Evolutionary conservation across 2,888 invertebrate species (phyloP).

Genomic region (Cephonodes hylas): DNA sequence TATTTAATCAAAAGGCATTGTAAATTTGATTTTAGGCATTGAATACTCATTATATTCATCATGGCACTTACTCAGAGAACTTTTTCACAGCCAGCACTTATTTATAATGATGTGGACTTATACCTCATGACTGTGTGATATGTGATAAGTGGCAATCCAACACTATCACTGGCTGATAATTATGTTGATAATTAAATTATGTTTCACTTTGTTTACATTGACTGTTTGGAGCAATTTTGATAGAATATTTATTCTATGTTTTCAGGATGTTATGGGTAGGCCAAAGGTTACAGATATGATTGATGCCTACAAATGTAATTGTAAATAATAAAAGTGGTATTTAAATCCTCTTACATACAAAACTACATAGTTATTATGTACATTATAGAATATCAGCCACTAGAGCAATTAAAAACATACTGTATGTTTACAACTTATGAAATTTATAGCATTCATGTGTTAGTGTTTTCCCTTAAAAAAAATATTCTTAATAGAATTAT

Average conservation of each 20-base stretch:
- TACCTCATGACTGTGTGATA: constrained; percentile 3
- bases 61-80: background rate
- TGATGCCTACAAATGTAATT: too few relatives aligned
- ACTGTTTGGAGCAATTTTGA: background rate
- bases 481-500: too few relatives aligned
- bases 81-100: background rate
- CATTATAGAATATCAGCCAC: too few relatives aligned
- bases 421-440: too few relatives aligned
- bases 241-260: background rate
- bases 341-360: too few relatives aligned
- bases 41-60: background rate
- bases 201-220: constrained; percentile 6
- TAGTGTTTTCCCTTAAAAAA: too few relatives aligned
- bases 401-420: too few relatives aligned
- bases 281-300: background rate
- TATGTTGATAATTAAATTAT: constrained; percentile 11
- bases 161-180: constrained; percentile 10
- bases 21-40: background rate
- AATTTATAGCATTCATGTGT: too few relatives aligned
- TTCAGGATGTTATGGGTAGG: background rate
- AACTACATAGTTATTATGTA: too few relatives aligned
- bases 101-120: constrained; percentile 1
- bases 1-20: too few relatives aligned
- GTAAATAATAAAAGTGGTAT: too few relatives aligned
- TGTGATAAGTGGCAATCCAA: constrained; percentile 9